Conservation (phyloP, 1,140 invertebrate species). For the Contarinia nasturtii region DNA sequence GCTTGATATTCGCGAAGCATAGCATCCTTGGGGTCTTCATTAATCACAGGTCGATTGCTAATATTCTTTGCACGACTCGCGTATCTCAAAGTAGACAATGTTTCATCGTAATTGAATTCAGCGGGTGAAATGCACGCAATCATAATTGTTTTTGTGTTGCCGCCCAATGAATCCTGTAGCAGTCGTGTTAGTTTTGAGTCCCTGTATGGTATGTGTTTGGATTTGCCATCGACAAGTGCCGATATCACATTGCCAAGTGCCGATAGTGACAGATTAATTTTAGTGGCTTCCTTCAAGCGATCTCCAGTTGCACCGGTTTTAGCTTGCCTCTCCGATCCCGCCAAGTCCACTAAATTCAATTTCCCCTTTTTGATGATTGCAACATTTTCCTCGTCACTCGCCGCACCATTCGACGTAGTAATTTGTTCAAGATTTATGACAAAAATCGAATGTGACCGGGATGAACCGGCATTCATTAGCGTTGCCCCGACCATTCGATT, state of each 20-base stretch:
- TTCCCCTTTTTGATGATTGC: slow-evolving; percentile 48
- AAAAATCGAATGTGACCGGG: slow-evolving; percentile 80
- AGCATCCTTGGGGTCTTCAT: slow-evolving; percentile 87
- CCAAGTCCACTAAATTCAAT: slow-evolving; percentile 68
- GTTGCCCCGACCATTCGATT: slow-evolving; percentile 71
- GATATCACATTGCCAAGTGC: slow-evolving; percentile 90
- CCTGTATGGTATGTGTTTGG: slow-evolving; percentile 80
- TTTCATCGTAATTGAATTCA: slow-evolving; percentile 79
- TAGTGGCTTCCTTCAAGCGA: slow-evolving; percentile 79
- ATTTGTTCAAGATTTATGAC: slow-evolving; percentile 73
- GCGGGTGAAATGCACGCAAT: slow-evolving; percentile 82
- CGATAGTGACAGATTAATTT: slow-evolving; percentile 87
- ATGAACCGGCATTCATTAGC: slow-evolving; percentile 84
- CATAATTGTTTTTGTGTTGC: slow-evolving; percentile 89
- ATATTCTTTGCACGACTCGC: slow-evolving; percentile 88
- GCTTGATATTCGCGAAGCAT: slow-evolving; percentile 73
- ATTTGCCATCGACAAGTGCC: slow-evolving; percentile 73
- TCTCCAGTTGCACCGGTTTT: slow-evolving; percentile 81
- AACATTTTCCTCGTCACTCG: slow-evolving; percentile 33
- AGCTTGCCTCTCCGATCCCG: slow-evolving; percentile 70
- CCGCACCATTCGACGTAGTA: slow-evolving; percentile 26
- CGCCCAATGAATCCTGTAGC: slow-evolving; percentile 83
- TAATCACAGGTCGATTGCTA: slow-evolving; percentile 78
- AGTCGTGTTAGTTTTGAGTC: slow-evolving; percentile 86
- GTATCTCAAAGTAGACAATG: slow-evolving; percentile 68